phyloP scores from a whole-genome alignment of 2,888 invertebrate species.

The Agrotis puta region DNA sequence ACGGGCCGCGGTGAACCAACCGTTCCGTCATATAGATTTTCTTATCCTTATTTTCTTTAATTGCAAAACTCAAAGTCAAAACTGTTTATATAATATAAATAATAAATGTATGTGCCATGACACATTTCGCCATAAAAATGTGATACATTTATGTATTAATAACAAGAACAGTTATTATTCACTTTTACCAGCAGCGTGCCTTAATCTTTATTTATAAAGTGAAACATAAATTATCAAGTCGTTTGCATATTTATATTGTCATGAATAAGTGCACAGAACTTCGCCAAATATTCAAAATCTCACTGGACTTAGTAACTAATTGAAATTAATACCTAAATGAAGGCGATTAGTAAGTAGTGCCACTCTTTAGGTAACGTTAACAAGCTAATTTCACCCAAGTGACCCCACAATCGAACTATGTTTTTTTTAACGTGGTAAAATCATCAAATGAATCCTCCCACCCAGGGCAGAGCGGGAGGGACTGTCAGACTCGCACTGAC shows the following conservation, averaged over 20 bases:
- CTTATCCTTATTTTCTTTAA: not conserved
- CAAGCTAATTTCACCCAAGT: no score
- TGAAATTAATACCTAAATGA: not conserved
- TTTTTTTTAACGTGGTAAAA: no score
- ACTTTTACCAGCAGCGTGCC: not conserved
- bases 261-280: slow-evolving; percentile 45
- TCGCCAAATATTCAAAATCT: slow-evolving; percentile 13
- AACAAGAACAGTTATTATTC: not conserved
- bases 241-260: slow-evolving; percentile 24
- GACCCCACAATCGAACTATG: no score
- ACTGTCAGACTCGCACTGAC: no score
- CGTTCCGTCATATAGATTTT: not conserved
- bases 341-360: not conserved
- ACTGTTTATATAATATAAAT: no score
- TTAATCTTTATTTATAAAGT: slow-evolving; percentile 3
- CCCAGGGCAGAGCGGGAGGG: no score
- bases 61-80: not conserved
- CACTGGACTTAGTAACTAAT: not conserved
- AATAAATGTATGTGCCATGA: no score
- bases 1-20: no score
- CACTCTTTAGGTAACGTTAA: no score
- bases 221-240: slow-evolving; percentile 26
- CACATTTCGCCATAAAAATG: no score
- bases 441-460: no score
- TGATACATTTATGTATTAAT: no score